Base-by-base conservation (phyloP, 2,888 invertebrate genomes). In the Drosophila fulvimacula region DNA sequence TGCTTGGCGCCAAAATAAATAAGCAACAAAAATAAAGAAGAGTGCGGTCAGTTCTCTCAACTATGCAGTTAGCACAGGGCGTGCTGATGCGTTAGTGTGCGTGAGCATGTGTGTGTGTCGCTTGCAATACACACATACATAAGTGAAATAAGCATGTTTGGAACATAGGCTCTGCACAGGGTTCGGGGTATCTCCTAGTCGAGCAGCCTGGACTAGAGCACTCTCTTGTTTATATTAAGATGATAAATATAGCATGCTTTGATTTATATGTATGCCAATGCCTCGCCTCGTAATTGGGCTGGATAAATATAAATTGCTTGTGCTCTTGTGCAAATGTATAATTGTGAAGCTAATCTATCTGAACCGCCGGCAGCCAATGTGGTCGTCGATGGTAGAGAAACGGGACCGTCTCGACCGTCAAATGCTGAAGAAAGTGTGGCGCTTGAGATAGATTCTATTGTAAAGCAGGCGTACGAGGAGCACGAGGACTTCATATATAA, bases 391-490 rank as follows among this genome's bases (percentile, higher is more conserved):
- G 62, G 24, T 6, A 38, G 46, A 9, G 44, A 11, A 0, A 10
- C 5, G 9, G 24, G 5, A 2, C 3, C 7, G 0, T 5, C 10
- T 0, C n/a, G 3, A 4, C 1, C 19, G 7, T 17, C 6, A 5
- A 59, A 21, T 1, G 17, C 46, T 7, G 24, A 62, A 9, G 44
- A 67, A 10, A 34, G 21, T 1, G 30, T 15, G 4, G 36, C 44
- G 2, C 6, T 6, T 0, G 68, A 79, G 34, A 51, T 81, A 5
- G 41, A 64, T 1, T 44, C 24, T 1, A 70, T 84, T 21, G 66
- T 84, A 9, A 2, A 34, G 1, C 6, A 21, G 17, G 81, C 81
- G 0, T 36, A 75, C 3, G 46, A 71, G 24, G 85, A 81, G 38
- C 66, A 84, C 9, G 68, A 70, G 48, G 51, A 13, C 0, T 11